Evolutionary conservation across 2,888 invertebrate species (phyloP).

Genomic region (Acronicta alni): DNA sequence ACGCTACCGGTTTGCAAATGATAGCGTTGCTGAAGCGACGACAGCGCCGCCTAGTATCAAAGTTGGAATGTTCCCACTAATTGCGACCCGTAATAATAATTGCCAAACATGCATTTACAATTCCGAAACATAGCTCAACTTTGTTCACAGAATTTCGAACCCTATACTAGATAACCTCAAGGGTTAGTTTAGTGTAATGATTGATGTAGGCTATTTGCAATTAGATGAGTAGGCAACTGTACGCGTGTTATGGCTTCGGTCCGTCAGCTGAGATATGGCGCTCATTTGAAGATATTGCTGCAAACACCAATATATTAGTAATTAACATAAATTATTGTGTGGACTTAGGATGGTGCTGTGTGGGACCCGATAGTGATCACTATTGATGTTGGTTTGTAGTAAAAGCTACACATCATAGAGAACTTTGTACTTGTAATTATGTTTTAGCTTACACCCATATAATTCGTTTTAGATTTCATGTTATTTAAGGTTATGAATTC

Average conservation of each 20-base stretch:
- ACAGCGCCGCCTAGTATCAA: conserved; percentile 18
- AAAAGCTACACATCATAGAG: background rate
- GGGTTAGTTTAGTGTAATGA: conserved; percentile 7
- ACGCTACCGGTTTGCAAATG: conserved; percentile 8
- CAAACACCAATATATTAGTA: conserved; percentile 29
- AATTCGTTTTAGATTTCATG: background rate
- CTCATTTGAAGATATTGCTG: conserved; percentile 42
- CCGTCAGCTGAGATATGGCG: conserved; percentile 34
- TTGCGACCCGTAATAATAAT: conserved; percentile 28
- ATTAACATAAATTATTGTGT: conserved; percentile 47
- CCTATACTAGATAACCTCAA: background rate
- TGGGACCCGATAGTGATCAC: conserved; percentile 22
- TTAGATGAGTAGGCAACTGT: conserved; percentile 37
- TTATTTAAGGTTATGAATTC: too few relatives aligned
- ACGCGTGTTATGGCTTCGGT: background rate
- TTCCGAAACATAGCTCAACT: conserved; percentile 19
- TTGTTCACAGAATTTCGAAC: conserved; percentile 6
- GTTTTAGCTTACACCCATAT: background rate
- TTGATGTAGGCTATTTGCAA: conserved; percentile 15
- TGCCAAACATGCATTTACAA: conserved; percentile 48
- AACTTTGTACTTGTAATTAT: too few relatives aligned
- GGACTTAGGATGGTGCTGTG: conserved; percentile 29
- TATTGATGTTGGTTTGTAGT: conserved; percentile 5
- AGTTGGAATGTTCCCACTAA: conserved; percentile 32
- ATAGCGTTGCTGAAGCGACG: conserved; percentile 4